Percentiles rank a stretch among this genome's conserved stretches.
phyloP scores from a whole-genome alignment of 2,888 invertebrate species.

The Nasonovia ribisnigri region DNA sequence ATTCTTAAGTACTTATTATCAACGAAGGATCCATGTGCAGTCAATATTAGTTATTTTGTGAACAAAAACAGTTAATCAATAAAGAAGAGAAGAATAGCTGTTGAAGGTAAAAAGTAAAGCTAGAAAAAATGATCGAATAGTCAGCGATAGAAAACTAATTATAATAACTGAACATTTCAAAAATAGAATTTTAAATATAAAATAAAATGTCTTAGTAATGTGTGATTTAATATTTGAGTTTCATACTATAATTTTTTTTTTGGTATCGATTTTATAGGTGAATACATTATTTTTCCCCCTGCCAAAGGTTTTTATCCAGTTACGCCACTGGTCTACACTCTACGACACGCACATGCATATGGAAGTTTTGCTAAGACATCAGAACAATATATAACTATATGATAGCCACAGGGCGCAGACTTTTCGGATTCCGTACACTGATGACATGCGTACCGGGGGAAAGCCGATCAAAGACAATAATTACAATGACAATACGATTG shows the following conservation, averaged over 20 bases:
- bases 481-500: background rate
- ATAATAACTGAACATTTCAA: background rate
- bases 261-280: too few relatives aligned
- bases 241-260: background rate
- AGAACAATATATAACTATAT: background rate
- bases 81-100: background rate
- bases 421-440: background rate
- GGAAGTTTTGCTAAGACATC: background rate
- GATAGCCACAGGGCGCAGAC: background rate
- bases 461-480: background rate
- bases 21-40: background rate
- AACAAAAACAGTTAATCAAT: background rate
- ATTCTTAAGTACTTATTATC: background rate
- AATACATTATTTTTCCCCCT: too few relatives aligned
- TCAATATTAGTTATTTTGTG: background rate
- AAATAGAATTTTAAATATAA: background rate
- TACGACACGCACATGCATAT: background rate
- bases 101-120: background rate
- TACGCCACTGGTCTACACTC: background rate
- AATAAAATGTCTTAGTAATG: background rate
- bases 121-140: background rate
- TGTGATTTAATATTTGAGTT: background rate
- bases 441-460: slow-evolving; percentile 2
- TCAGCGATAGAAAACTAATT: background rate
- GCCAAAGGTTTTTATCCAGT: too few relatives aligned